Evolutionary conservation across 2,797 vertebrate species (phyloP).

Genomic region (Myiotriccus ornatus): DNA sequence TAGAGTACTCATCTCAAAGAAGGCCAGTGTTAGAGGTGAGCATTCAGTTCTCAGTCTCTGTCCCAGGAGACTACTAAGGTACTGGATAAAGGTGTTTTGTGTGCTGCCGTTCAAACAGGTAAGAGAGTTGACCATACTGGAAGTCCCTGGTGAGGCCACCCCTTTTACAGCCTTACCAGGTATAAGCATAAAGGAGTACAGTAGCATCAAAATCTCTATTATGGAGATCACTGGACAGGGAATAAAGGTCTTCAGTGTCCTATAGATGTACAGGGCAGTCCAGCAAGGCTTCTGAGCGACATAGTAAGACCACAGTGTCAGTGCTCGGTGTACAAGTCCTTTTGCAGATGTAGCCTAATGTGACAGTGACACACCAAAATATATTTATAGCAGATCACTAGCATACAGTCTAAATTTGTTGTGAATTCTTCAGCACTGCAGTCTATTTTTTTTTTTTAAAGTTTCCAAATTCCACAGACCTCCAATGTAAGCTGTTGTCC

Average conservation of each 20-base stretch:
- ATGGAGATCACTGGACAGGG: neutral
- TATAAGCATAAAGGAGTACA: neutral
- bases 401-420: neutral
- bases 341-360: neutral
- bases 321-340: neutral
- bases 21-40: neutral
- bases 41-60: slow-evolving; percentile 3
- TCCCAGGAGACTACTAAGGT: slow-evolving; percentile 2
- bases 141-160: neutral
- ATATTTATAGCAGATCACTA: neutral
- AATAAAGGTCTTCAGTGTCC: neutral
- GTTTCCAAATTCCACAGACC: neutral
- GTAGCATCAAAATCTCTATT: neutral
- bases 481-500: neutral
- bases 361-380: neutral
- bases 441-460: neutral
- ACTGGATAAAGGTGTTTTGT: neutral
- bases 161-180: neutral
- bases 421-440: neutral
- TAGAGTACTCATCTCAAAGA: slow-evolving; percentile 5
- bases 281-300: neutral
- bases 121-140: neutral
- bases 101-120: neutral
- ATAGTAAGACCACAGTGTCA: rapidly evolving
- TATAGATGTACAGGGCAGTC: neutral